Evolutionary conservation across 2,113 vertebrate species (phyloP).

Genomic region (Sialia sialis): DNA sequence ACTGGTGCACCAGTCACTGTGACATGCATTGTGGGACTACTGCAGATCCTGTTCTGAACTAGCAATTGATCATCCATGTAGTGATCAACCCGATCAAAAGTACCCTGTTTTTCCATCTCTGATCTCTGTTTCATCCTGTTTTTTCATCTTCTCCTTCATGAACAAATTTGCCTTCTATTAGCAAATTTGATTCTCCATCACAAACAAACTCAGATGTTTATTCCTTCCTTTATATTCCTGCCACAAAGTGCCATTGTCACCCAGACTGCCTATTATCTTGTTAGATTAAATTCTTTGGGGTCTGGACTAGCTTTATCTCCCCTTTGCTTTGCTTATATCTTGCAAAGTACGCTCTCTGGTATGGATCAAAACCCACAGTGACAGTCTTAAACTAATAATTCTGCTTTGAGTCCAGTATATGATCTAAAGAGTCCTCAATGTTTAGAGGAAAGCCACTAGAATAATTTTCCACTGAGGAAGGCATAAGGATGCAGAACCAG

Average conservation of each 20-base stretch:
- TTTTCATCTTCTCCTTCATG: not conserved
- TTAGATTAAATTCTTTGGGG: not conserved
- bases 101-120: not conserved
- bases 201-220: not conserved
- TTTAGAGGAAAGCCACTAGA: not conserved
- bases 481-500: not conserved
- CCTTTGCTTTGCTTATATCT: not conserved
- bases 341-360: not conserved
- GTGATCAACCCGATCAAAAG: conserved; percentile 57
- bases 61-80: conserved; percentile 51
- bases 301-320: not conserved
- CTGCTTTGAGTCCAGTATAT: not conserved
- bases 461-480: not conserved
- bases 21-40: conserved; percentile 58
- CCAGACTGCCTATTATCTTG: not conserved
- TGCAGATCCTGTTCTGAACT: not conserved
- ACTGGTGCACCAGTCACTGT: not conserved
- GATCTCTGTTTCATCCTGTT: not conserved
- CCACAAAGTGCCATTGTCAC: not conserved
- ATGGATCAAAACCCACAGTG: not conserved
- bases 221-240: not conserved
- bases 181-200: not conserved
- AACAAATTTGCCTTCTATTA: not conserved
- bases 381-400: not conserved
- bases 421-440: not conserved